A percentile compares a stretch with the other conserved stretches of the same genome.
These are phyloP conservation scores for Eudasyphora cyanicolor DNA, from an alignment of 2,888 invertebrate genomes.

Conservation along the genomic window DNA sequence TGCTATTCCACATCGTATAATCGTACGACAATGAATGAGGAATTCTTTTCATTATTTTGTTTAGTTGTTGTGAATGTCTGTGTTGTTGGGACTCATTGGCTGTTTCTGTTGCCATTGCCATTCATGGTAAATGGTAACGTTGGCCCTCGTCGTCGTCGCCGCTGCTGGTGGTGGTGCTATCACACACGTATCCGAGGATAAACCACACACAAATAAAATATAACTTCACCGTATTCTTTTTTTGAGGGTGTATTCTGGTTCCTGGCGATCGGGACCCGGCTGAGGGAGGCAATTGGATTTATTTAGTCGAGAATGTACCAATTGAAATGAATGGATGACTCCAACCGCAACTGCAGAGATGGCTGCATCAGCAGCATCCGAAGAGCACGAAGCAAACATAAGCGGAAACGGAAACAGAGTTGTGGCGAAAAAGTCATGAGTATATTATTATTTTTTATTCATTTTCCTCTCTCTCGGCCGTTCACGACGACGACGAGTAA, in stretches of 20 bases:
- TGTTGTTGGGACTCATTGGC: not conserved
- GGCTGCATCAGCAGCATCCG: slow-evolving; percentile 5
- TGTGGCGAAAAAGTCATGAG: slow-evolving; percentile 50
- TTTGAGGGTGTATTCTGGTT: not conserved
- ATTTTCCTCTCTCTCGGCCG: slow-evolving; percentile 30
- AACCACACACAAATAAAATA: slow-evolving; percentile 20
- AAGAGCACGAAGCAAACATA: slow-evolving; percentile 34
- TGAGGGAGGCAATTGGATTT: not conserved
- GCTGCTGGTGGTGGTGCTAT: too few relatives aligned
- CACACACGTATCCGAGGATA: slow-evolving; percentile 23
- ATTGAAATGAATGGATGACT: slow-evolving; percentile 45
- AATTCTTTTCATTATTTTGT: not conserved
- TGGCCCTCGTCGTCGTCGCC: too few relatives aligned
- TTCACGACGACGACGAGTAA: not conserved
- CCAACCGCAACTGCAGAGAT: slow-evolving; percentile 38
- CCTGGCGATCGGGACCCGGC: not conserved
- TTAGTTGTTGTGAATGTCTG: not conserved
- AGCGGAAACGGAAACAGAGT: slow-evolving; percentile 63
- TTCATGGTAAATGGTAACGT: slow-evolving; percentile 2
- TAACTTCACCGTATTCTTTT: slow-evolving; percentile 2
- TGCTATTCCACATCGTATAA: not conserved
- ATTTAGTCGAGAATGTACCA: slow-evolving; percentile 2
- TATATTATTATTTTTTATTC: slow-evolving; percentile 37
- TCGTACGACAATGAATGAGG: slow-evolving; percentile 3
- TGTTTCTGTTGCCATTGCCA: not conserved